Evolutionary conservation across 2,113 vertebrate species (phyloP).

Genomic region (Chauna torquata): DNA sequence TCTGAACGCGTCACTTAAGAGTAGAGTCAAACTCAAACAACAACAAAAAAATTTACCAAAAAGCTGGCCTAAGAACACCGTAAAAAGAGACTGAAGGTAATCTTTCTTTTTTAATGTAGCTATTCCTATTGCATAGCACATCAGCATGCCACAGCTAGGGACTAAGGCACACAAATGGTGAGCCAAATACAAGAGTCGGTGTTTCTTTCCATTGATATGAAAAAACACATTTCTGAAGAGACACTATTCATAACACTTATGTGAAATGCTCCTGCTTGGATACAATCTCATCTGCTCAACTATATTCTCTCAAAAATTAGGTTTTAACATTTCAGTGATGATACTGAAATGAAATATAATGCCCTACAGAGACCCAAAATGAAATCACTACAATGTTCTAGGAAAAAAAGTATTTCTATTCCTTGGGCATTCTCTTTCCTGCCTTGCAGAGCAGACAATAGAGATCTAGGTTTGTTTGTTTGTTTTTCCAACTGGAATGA

Average conservation of each 20-base stretch:
- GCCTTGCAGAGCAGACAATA: background rate
- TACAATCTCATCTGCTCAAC: background rate
- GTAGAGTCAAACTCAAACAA: background rate
- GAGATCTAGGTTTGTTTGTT: background rate
- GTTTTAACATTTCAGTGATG: background rate
- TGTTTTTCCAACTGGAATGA: background rate
- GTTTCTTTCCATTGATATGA: background rate
- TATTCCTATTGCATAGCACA: background rate
- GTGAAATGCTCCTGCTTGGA: background rate
- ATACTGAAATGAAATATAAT: background rate
- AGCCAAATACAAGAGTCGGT: background rate
- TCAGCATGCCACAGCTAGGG: background rate
- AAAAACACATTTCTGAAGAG: background rate
- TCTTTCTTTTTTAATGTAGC: background rate
- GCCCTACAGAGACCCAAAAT: background rate
- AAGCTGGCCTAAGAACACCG: background rate
- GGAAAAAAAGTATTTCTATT: background rate
- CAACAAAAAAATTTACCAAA: background rate
- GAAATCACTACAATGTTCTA: background rate
- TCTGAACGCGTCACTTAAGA: background rate
- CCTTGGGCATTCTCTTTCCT: background rate
- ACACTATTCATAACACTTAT: background rate
- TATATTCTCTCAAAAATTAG: background rate
- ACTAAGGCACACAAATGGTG: background rate
- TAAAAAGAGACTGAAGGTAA: background rate